Conservation (phyloP, 35 echinoderm and acorn worm species). For the Apostichopus californicus region DNA sequence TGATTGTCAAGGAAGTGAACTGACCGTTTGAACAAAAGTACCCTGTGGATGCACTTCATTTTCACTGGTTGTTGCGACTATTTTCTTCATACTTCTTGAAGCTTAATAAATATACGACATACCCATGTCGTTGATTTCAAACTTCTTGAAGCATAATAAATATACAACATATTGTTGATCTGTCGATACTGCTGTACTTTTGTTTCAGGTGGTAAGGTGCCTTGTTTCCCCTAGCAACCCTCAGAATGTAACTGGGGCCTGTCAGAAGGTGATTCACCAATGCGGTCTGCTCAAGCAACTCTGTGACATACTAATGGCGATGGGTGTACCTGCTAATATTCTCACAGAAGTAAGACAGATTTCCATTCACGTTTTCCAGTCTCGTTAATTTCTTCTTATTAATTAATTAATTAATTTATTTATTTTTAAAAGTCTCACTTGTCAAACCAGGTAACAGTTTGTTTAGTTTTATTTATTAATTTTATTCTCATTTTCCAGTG, state of each 20-base stretch:
- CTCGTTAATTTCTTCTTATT: neutral
- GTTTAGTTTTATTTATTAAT: no score
- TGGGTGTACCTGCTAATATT: constrained; percentile 97
- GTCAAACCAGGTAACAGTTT: neutral
- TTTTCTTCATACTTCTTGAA: no score
- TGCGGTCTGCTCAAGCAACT: constrained; percentile 86
- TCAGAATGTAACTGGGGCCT: constrained; percentile 80
- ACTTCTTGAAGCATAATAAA: no score
- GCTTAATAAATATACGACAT: no score
- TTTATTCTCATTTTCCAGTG: neutral
- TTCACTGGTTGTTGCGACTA: no score
- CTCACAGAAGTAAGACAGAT: constrained; percentile 78
- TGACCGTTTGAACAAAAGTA: no score
- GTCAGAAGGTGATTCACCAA: constrained; percentile 95
- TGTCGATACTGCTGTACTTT: neutral
- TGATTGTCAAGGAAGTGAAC: no score
- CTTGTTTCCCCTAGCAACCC: constrained; percentile 97
- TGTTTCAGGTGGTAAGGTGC: constrained; percentile 72
- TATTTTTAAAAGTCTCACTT: neutral
- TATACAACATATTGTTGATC: no score
- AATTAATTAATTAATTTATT: neutral
- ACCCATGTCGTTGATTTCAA: no score
- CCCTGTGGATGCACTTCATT: no score
- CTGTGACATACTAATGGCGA: constrained; percentile 90
- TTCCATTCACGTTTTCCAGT: neutral